phyloP scores from a whole-genome alignment of 2,113 vertebrate genomes.

The Hydropotes inermis region DNA sequence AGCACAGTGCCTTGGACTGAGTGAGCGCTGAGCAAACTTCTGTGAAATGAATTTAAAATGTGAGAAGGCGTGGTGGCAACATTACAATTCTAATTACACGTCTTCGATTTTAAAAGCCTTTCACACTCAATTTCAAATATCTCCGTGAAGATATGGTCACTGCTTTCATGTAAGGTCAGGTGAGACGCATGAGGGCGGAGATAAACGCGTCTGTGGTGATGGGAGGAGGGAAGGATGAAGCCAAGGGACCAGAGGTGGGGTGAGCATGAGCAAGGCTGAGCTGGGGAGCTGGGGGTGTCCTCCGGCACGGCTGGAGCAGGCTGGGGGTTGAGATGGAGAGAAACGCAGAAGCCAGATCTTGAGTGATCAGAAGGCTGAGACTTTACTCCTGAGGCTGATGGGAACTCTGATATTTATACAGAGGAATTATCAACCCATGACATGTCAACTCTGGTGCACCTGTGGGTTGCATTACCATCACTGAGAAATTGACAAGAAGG shows the following conservation, averaged over 20 bases:
- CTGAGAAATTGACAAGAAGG: background rate
- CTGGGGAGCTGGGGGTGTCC: rapidly evolving
- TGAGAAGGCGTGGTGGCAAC: background rate
- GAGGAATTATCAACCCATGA: background rate
- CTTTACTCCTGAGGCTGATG: background rate
- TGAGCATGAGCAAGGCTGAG: background rate
- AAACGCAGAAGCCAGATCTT: background rate
- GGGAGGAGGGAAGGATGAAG: background rate
- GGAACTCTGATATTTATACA: background rate
- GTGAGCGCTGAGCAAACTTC: background rate
- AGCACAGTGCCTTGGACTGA: background rate
- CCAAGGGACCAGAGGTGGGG: rapidly evolving
- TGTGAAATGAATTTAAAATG: background rate
- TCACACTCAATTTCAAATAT: background rate
- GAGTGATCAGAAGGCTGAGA: background rate
- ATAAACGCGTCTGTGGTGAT: no score
- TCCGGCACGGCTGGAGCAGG: background rate
- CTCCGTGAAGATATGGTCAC: background rate
- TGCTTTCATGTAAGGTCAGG: background rate
- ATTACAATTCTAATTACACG: background rate
- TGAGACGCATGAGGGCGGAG: background rate
- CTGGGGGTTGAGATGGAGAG: background rate
- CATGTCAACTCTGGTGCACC: background rate
- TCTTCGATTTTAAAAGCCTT: background rate
- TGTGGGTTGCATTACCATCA: rapidly evolving